Base-by-base conservation (phyloP, 2,888 invertebrate species). In the Coelinius sp. region DNA sequence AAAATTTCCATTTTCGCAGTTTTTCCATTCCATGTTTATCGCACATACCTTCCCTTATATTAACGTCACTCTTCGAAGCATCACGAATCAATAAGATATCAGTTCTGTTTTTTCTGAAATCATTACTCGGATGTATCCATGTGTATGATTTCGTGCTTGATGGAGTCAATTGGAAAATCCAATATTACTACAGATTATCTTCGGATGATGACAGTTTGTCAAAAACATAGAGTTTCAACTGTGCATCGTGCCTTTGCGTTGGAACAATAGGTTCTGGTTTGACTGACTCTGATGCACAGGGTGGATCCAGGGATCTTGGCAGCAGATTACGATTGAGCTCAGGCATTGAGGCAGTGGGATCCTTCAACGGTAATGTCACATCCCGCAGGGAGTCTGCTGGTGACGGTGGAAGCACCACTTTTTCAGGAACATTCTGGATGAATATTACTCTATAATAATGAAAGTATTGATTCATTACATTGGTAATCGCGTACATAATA, bases 341-440 rank as follows among this genome's bases (percentile, higher is more conserved):
- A 66, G 85, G 81, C 81, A 85, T 83, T 76, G 85, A 85, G 77
- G 81, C 82, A 76, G 84, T 83, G 65, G 84, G 82, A 76, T 85
- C 85, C 75, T 85, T 86, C 56, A 85, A 76, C 46, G 86, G 84
- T 75, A 85, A 77, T 66, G 83, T 83, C 49, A 84, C 84, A 73
- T 85, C 85, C 70, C 82, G 81, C 59, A 85, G 77, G 69, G 85
- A 86, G 68, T 85, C 84, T 72, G 89, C 89, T 25, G 94, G 92
- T n/a, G 93, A 92, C 3, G 92, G 91, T 49, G 92, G 91, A 70
- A 91, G 89, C 76, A 89, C 85, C 68, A 92, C 92, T 89, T 95
- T 95, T 87, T 95, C 95, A 3, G 96, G 95, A 62, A 95, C 96
- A 88, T 97, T 96, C 89, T 97, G 97, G 80, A 98, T 96, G 79